A percentile compares a stretch with the other conserved stretches of the same genome.
phyloP scores from a whole-genome alignment of 2,113 vertebrate genomes.

The Poeciliopsis turrubarensis region DNA sequence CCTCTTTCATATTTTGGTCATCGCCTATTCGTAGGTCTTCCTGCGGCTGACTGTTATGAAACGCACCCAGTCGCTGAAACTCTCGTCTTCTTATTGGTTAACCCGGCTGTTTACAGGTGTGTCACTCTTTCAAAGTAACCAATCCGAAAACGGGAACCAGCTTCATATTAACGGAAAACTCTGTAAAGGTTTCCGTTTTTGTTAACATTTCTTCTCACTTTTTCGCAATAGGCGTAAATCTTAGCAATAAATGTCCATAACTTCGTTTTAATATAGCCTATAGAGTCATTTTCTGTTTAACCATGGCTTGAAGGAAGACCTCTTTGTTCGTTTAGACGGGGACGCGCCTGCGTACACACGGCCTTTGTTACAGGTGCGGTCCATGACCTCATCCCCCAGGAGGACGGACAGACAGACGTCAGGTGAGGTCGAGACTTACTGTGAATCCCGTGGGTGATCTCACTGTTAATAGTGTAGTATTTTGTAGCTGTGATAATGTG shows the following conservation, averaged over 20 bases:
- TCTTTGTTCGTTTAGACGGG: conserved; percentile 26
- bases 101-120: neutral
- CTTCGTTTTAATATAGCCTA: neutral
- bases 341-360: conserved; percentile 39
- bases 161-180: neutral
- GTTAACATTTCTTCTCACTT: no score
- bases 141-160: neutral
- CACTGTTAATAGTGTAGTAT: neutral
- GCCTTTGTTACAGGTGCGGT: conserved; percentile 45
- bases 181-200: neutral
- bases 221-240: neutral
- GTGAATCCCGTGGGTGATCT: conserved; percentile 1
- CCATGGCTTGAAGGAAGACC: no score
- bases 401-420: neutral
- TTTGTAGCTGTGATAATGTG: neutral
- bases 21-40: neutral
- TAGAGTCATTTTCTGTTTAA: accelerated
- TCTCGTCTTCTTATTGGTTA: neutral
- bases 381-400: neutral
- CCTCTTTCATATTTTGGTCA: neutral
- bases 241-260: neutral
- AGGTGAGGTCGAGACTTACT: conserved; percentile 23
- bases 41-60: neutral
- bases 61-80: neutral
- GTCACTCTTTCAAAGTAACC: neutral